Percentiles rank a stretch among this genome's conserved stretches.
Conservation (phyloP, 2,888 invertebrate genomes). For the Melieria crassipennis region DNA sequence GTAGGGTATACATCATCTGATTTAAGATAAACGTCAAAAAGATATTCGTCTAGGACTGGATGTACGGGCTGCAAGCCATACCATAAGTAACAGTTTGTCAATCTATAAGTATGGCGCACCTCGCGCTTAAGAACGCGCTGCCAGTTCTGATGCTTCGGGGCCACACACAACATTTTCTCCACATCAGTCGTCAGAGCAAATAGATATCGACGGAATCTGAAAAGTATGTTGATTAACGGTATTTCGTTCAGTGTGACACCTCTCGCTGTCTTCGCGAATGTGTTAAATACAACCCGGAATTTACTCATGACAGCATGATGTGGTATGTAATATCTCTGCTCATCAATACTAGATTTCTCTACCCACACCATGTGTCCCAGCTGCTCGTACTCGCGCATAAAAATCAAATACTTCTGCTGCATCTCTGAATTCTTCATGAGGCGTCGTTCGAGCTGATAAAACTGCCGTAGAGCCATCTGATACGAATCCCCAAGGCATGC, state of each 20-base stretch:
- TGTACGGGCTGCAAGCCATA: conserved; percentile 28
- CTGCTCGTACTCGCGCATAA: not conserved
- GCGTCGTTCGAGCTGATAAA: not conserved
- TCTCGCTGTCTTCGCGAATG: not conserved
- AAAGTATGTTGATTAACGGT: conserved; percentile 18
- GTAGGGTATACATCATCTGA: not conserved
- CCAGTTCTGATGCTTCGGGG: conserved; percentile 10
- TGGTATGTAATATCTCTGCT: not conserved
- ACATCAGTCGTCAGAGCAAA: conserved; percentile 30
- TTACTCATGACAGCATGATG: not conserved
- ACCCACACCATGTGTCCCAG: not conserved
- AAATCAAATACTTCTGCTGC: not conserved
- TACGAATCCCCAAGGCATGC: not conserved
- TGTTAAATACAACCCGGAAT: not conserved
- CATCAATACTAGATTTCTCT: not conserved
- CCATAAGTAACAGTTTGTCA: conserved; percentile 34
- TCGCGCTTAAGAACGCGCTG: conserved; percentile 18
- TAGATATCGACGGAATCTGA: conserved; percentile 22
- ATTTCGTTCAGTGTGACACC: not conserved
- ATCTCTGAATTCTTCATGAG: no score
- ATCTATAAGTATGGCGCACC: not conserved
- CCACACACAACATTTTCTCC: conserved; percentile 30
- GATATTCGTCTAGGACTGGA: no score
- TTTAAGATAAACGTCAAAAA: no score
- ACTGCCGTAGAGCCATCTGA: no score